Conservation (phyloP, 2,113 vertebrate genomes). For the Ramphastos sulfuratus region DNA sequence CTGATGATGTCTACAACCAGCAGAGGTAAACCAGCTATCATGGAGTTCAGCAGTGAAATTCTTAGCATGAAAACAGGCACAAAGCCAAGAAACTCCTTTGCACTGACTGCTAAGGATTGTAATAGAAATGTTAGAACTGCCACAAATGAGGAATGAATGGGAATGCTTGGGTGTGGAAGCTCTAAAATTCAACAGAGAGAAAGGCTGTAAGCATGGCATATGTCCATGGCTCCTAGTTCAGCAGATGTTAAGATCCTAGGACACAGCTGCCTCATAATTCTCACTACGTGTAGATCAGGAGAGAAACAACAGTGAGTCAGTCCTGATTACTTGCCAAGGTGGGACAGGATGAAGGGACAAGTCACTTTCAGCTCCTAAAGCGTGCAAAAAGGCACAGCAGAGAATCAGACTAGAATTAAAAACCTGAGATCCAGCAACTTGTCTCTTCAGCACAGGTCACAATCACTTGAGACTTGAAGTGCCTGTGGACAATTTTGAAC, state of each 20-base stretch:
- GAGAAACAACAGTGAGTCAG: background rate
- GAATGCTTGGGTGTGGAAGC: background rate
- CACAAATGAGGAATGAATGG: background rate
- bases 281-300: background rate
- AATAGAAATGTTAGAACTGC: background rate
- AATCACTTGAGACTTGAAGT: background rate
- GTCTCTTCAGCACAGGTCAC: background rate
- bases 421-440: background rate
- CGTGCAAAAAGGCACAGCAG: background rate
- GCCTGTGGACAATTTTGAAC: background rate
- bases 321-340: background rate
- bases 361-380: background rate
- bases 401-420: background rate
- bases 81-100: background rate
- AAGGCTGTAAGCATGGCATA: background rate
- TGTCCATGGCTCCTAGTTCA: background rate
- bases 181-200: background rate
- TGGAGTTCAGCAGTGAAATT: background rate
- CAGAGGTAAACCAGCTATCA: background rate
- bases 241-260: background rate
- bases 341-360: background rate
- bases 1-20: background rate
- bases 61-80: background rate
- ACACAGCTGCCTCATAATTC: background rate
- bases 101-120: background rate